Evolutionary conservation across 2,888 invertebrate genomes (phyloP), one percentile per base, ranked within the genome.

Genomic region (Pristionchus japonicus): DNA sequence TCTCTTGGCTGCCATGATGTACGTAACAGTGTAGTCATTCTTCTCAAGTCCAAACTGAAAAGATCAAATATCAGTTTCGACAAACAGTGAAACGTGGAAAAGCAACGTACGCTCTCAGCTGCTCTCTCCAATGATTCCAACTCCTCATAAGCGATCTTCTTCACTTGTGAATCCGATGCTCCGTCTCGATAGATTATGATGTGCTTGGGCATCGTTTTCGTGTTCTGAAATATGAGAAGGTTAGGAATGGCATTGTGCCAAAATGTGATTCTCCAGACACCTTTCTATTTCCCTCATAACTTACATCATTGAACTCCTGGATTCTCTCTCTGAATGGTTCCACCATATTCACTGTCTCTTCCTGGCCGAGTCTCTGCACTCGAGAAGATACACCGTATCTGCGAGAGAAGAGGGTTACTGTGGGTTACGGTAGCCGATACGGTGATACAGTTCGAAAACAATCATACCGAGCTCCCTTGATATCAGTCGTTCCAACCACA

Each of bases 401-500:
- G 64, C 9, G 64, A n/a, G n/a, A n/a, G n/a, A n/a, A n/a, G n/a
- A n/a, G 31, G 47, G 7, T 43, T 77, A 77, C 77, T n/a, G 43
- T 77, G n/a, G 4, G 15, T 13, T 47, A 47, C 47, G 27, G 80
- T 47, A 80, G 6, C 9, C 80, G 13, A 20, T 7, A 70, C 37
- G 37, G 13, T 40, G 37, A 15, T 34, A 27, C n/a, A 4, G 13
- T 61, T 11, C 15, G 13, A 61, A 13, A 64, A 64, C 64, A 3
- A 49, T 1, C 52, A 20, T 82, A 82, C 82, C 82, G 31, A 7
- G 49, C 49, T 57, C 52, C 82, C 82, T 64, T 64, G 27, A 89
- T 61, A 90, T 95, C 94, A 20, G 93, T 89, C 74, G 93, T 94
- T 86, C 92, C 95, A 37, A 95, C 94, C 2, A 96, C 95, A 31